Conservation (phyloP, 2,888 invertebrate genomes). For the Drosophila cognata region DNA sequence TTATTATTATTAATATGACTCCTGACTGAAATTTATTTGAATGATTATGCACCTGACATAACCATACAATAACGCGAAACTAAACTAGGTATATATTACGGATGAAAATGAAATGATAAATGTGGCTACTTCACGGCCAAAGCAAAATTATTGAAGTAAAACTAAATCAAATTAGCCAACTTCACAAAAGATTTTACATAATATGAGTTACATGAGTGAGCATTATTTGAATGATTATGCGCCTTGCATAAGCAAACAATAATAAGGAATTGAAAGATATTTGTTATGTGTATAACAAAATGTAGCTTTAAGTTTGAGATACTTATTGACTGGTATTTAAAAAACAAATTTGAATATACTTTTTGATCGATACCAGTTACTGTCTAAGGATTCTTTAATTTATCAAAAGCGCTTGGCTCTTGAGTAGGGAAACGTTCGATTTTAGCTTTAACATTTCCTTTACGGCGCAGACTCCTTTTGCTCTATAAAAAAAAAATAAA, state of each 20-base stretch:
- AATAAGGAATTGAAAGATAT: neutral
- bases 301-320: neutral
- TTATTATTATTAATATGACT: neutral
- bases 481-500: constrained; percentile 2
- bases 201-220: neutral
- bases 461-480: neutral
- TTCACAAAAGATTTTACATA: neutral
- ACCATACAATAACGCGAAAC: constrained; percentile 4
- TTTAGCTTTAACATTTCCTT: neutral
- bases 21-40: neutral
- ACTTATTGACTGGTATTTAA: neutral
- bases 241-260: constrained; percentile 20
- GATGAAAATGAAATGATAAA: neutral
- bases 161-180: neutral
- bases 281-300: neutral
- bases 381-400: constrained; percentile 3
- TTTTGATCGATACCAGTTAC: no score
- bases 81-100: neutral
- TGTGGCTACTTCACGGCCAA: neutral
- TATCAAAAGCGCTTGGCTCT: constrained; percentile 6
- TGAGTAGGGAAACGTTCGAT: neutral
- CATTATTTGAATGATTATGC: constrained; percentile 25
- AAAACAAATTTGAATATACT: neutral
- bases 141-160: neutral
- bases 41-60: constrained; percentile 29